Percentiles rank a stretch among this genome's conserved stretches.
phyloP scores from a whole-genome alignment of 2,113 vertebrate genomes.

The Hystrix cristata region DNA sequence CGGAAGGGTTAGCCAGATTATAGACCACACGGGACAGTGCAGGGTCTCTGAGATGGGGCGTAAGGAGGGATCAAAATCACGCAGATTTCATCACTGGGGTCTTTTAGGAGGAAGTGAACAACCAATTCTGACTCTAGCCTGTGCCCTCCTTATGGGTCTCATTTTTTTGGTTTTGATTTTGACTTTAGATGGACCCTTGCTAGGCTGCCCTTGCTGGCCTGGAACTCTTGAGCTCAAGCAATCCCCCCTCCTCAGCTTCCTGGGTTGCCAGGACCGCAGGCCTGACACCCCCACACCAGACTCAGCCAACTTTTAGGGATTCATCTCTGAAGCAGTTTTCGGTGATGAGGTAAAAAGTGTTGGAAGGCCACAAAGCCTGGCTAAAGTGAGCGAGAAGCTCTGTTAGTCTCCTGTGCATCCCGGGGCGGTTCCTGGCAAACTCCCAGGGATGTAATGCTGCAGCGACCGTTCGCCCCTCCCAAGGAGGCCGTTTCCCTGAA shows the following conservation, averaged over 20 bases:
- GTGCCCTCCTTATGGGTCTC: not conserved
- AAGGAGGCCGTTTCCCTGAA: not conserved
- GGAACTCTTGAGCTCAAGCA: not conserved
- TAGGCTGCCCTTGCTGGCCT: not conserved
- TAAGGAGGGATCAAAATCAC: not conserved
- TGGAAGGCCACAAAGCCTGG: not conserved
- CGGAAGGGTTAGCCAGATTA: not conserved
- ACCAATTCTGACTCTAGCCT: not conserved
- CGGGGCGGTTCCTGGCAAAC: not conserved
- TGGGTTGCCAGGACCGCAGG: not conserved
- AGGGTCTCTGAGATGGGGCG: not conserved
- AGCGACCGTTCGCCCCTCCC: not conserved
- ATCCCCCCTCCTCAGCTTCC: not conserved
- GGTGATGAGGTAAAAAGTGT: not conserved
- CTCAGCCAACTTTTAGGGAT: not conserved
- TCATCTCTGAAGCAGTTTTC: not conserved
- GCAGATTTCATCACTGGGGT: not conserved
- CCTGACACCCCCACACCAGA: not conserved
- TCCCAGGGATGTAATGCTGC: not conserved
- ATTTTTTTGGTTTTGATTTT: not conserved
- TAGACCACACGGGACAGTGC: not conserved
- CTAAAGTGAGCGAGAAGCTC: not conserved
- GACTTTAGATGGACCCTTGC: not conserved
- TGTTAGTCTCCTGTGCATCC: not conserved
- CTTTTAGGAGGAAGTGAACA: constrained; percentile 14